These are phyloP conservation scores for Lasioglossum oenotherae DNA, from an alignment of 2,888 invertebrate genomes.

Conservation along the genomic window DNA sequence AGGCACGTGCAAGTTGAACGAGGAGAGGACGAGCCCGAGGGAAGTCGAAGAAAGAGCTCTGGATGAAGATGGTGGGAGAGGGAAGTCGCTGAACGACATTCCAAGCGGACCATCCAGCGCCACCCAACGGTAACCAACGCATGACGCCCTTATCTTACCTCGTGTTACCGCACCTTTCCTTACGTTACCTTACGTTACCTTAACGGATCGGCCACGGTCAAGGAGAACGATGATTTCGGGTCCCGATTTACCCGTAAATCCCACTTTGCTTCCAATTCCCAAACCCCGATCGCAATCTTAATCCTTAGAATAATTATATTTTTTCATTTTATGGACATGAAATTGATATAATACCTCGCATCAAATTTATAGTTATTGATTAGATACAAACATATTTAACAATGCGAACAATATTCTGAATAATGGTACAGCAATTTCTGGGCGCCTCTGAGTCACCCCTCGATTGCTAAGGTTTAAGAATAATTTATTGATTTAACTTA, in stretches of 20 bases:
- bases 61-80: constrained; percentile 77
- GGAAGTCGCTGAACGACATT: constrained; percentile 84
- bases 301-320: no score
- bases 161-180: constrained; percentile 71
- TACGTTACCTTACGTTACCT: constrained; percentile 63
- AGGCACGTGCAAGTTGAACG: constrained; percentile 47
- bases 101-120: constrained; percentile 82
- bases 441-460: no score
- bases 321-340: no score
- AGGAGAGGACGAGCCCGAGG: constrained; percentile 41
- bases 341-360: no score
- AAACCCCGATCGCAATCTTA: neutral
- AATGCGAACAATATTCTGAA: no score
- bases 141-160: constrained; percentile 80
- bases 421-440: no score
- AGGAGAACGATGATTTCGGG: constrained; percentile 52
- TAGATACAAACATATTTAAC: no score
- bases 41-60: constrained; percentile 57
- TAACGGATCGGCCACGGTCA: constrained; percentile 66
- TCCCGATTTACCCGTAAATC: neutral
- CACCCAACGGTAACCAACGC: constrained; percentile 84
- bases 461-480: no score
- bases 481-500: no score
- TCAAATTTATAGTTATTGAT: no score
- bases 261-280: neutral